Conservation (phyloP, 2,888 invertebrate species). For the Tupiocoris notatus region DNA sequence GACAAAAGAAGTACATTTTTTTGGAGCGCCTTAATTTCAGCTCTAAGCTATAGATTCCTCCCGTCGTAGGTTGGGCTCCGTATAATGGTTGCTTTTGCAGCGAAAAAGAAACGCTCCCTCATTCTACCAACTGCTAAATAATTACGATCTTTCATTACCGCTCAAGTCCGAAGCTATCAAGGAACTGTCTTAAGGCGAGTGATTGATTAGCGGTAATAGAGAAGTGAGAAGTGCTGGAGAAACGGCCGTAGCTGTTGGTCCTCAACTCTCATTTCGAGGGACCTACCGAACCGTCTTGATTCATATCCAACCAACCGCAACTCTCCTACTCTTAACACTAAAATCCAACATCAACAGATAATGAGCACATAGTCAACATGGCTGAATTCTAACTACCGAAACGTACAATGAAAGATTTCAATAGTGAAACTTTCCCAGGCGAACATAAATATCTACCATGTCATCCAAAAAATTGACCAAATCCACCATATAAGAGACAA, state of each 20-base stretch:
- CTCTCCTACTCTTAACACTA: not conserved
- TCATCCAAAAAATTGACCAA: too few species aligned
- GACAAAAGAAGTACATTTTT: too few species aligned
- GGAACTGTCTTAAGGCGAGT: conserved; percentile 34
- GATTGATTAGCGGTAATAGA: conserved; percentile 18
- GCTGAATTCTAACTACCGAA: too few species aligned
- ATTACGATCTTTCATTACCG: conserved; percentile 40
- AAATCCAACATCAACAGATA: not conserved
- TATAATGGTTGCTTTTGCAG: not conserved
- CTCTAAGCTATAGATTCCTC: too few species aligned
- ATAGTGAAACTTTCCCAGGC: too few species aligned
- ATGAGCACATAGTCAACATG: too few species aligned
- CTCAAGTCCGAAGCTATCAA: conserved; percentile 37
- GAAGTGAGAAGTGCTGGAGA: not conserved
- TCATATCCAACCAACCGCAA: not conserved
- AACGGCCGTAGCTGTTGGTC: not conserved
- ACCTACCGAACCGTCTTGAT: not conserved
- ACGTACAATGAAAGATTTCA: too few species aligned
- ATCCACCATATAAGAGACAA: too few species aligned
- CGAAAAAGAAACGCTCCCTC: not conserved
- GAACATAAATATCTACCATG: too few species aligned
- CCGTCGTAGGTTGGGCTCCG: too few species aligned
- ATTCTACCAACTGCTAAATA: conserved; percentile 26
- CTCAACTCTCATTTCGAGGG: not conserved
- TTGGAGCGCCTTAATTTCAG: too few species aligned